These are phyloP conservation scores for Meteorus cinctellus DNA, from an alignment of 2,888 invertebrate species.

Conservation along the genomic window DNA sequence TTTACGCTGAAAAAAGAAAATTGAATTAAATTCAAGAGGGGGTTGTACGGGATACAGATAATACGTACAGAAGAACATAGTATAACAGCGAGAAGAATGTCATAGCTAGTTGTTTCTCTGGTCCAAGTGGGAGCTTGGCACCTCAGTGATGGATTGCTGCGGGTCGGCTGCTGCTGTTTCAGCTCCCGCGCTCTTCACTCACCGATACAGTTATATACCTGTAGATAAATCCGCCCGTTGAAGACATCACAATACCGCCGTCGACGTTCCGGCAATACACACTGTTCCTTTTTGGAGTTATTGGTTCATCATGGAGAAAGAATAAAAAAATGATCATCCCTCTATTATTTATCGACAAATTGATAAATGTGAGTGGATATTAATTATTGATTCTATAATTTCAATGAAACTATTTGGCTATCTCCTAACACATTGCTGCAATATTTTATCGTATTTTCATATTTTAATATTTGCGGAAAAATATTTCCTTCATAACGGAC, in stretches of 20 bases:
- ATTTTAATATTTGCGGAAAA: conserved; percentile 33
- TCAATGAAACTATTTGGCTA: no score
- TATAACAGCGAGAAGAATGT: conserved; percentile 67
- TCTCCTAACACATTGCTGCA: not conserved
- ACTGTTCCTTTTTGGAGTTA: not conserved
- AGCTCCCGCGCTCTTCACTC: conserved; percentile 42
- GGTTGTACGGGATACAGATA: not conserved
- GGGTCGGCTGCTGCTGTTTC: conserved; percentile 64
- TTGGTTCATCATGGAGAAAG: conserved; percentile 6
- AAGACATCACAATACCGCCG: conserved; percentile 8
- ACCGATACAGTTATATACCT: conserved; percentile 44
- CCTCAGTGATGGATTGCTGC: conserved; percentile 70
- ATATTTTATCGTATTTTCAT: conserved; percentile 24
- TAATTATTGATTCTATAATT: no score
- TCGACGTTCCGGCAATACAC: conserved; percentile 14
- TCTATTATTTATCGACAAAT: not conserved
- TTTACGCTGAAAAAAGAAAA: not conserved
- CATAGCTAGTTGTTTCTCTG: conserved; percentile 71
- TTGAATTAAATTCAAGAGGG: not conserved
- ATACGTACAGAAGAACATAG: conserved; percentile 57
- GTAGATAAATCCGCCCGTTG: conserved; percentile 25
- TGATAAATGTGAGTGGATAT: no score
- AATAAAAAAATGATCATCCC: not conserved
- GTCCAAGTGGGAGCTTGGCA: conserved; percentile 67
- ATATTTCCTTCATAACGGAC: conserved; percentile 20